Evolutionary conservation across 1,140 invertebrate species (phyloP).

Genomic region (Scaptomyza graminum): DNA sequence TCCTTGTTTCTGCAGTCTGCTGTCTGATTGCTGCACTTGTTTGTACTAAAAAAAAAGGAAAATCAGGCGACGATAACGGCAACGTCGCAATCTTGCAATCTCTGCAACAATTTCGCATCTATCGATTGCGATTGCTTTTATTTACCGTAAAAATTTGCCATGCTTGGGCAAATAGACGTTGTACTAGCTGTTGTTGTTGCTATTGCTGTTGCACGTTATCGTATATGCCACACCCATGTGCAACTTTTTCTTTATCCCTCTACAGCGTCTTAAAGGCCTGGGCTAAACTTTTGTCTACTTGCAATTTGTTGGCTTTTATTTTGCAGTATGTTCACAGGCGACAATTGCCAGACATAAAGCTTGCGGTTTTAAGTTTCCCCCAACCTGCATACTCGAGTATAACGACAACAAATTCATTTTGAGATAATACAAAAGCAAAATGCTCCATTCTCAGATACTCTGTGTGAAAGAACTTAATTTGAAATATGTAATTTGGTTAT

Average conservation of each 20-base stretch:
- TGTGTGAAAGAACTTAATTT: not conserved
- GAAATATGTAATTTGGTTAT: too few species aligned
- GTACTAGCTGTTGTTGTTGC: not conserved
- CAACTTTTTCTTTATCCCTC: not conserved
- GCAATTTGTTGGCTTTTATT: conserved; percentile 36
- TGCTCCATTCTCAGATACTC: not conserved
- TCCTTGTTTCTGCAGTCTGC: not conserved
- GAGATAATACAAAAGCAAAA: too few species aligned
- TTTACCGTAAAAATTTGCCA: conserved; percentile 24
- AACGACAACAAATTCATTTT: not conserved
- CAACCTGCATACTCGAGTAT: not conserved
- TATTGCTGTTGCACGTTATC: conserved; percentile 4
- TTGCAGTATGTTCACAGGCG: conserved; percentile 43
- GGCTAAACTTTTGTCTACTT: conserved; percentile 32
- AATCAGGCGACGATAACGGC: conserved; percentile 11
- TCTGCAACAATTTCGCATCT: conserved; percentile 24
- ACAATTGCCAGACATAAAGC: conserved; percentile 55
- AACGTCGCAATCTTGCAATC: conserved; percentile 19
- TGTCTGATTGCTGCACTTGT: conserved; percentile 31
- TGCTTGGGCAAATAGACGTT: not conserved
- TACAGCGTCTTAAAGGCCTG: conserved; percentile 1
- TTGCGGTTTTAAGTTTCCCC: conserved; percentile 26
- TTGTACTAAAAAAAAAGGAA: conserved; percentile 7
- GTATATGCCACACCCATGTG: conserved; percentile 4
- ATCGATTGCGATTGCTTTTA: conserved; percentile 28